Evolutionary conservation across 1,140 invertebrate genomes (phyloP).

Genomic region (Drosophila sulfurigaster): DNA sequence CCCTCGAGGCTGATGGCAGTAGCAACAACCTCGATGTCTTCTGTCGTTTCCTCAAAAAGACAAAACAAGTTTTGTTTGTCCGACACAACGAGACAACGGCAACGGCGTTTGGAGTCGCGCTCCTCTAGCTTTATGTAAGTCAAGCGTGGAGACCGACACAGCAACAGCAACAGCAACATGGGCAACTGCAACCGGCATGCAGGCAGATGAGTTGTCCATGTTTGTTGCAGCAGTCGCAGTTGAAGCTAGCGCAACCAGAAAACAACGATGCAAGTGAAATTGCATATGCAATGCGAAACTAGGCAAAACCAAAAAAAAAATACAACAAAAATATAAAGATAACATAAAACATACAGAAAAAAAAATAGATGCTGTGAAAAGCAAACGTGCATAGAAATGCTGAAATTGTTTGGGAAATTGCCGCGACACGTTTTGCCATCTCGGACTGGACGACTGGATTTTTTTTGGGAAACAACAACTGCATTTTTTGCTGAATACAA

Average conservation of each 20-base stretch:
- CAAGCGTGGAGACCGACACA: conserved; percentile 64
- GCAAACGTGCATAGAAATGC: conserved; percentile 62
- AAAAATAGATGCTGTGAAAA: conserved; percentile 42
- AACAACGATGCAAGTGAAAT: conserved; percentile 52
- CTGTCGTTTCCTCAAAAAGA: conserved; percentile 75
- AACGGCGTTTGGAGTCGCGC: conserved; percentile 39
- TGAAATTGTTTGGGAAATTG: conserved; percentile 74
- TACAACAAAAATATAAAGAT: conserved; percentile 19
- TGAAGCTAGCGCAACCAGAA: conserved; percentile 37
- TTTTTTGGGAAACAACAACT: conserved; percentile 24
- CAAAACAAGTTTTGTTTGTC: conserved; percentile 72
- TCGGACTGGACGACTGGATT: conserved; percentile 38
- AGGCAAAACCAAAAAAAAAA: conserved; percentile 44
- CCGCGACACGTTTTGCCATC: conserved; percentile 74
- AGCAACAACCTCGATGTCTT: conserved; percentile 60
- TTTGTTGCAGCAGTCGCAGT: conserved; percentile 22
- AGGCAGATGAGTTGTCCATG: conserved; percentile 69
- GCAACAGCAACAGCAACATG: conserved; percentile 22
- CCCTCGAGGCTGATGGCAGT: conserved; percentile 31
- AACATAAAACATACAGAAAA: conserved; percentile 7
- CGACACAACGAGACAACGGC: conserved; percentile 26
- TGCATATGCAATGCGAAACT: conserved; percentile 69
- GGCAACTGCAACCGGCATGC: conserved; percentile 41
- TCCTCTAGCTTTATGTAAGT: conserved; percentile 80
- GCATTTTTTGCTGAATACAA: conserved; percentile 52